Base-by-base conservation (phyloP, 2,797 vertebrate genomes). In the Neopelma chrysocephalum region DNA sequence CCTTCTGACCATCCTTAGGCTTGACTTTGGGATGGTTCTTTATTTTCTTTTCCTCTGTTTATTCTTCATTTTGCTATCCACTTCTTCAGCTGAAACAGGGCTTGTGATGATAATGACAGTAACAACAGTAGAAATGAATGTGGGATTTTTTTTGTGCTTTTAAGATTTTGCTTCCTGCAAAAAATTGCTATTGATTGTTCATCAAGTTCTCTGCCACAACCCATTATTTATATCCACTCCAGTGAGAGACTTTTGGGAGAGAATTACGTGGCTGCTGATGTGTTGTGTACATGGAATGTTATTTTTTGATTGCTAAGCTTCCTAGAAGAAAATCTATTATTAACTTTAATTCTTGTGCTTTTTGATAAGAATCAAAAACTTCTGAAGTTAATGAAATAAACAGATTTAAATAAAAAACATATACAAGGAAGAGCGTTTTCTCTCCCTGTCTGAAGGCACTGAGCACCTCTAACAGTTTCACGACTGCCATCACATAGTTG, bases 101-200 rank as follows among this genome's bases (percentile, higher is more conserved):
- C 23, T 96, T 83, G 47, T 87, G 85, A 92, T 84, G 70, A 89
- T 88, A 93, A 96, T 85, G 69, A 77, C 1, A 1, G n/a, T 47
- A 94, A 94, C 48, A 82, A 76, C 51, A 93, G 48, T 12, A 75
- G 82, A 93, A 94, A 11, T 86, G 61, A 58, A 79, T 57, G 61
- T 47, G 36, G 36, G 72, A 82, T 14, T 32, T 87, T 87, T 85
- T 85, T 70, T 31, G 23, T 51, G 42, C 51, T 86, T 43, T 87
- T 82, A 82, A 88, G 36, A 81, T 61, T 87, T 61, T 51, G 15
- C 34, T 89, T 90, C 90, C 90, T 91, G 87, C 29, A 91, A 96
- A 93, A 97, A 87, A 82, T 45, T 90, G 69, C 77, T 94, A 92
- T 96, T 95, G 96, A 97, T 93, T 95, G 90, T 81, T 98, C 97